phyloP scores from a whole-genome alignment of 2,888 invertebrate species.

The Dione juno region DNA sequence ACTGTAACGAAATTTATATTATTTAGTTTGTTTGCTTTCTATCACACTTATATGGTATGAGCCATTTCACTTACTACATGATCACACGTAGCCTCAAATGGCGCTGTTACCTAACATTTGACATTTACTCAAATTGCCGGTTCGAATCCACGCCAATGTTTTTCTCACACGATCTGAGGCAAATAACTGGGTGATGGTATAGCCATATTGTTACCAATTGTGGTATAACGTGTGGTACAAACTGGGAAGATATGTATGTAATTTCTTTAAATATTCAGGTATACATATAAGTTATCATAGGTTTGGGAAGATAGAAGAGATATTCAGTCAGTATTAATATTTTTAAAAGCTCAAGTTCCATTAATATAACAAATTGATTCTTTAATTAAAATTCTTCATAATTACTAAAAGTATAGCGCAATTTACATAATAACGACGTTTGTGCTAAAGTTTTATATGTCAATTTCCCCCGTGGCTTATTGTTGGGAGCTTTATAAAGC shows the following conservation, averaged over 20 bases:
- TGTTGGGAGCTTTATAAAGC: slow-evolving; percentile 54
- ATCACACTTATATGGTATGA: not conserved
- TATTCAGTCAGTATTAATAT: no score
- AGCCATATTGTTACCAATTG: slow-evolving; percentile 71
- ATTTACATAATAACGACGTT: slow-evolving; percentile 52
- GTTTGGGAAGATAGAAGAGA: no score
- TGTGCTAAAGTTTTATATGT: slow-evolving; percentile 54
- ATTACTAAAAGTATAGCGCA: no score
- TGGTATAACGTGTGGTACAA: slow-evolving; percentile 48
- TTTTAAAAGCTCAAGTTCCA: no score
- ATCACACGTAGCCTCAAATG: slow-evolving; percentile 21
- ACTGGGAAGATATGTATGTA: not conserved
- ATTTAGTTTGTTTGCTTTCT: not conserved
- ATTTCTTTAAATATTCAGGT: not conserved
- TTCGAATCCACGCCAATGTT: slow-evolving; percentile 69
- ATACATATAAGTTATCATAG: no score
- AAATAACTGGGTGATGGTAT: slow-evolving; percentile 80
- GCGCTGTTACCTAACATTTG: slow-evolving; percentile 58
- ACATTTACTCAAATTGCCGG: slow-evolving; percentile 78
- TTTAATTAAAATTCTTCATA: no score
- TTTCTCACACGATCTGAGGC: slow-evolving; percentile 80
- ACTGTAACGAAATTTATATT: not conserved
- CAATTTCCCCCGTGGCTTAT: slow-evolving; percentile 60
- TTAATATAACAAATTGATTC: no score
- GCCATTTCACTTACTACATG: slow-evolving; percentile 19